phyloP scores from a whole-genome alignment of 2,888 invertebrate species.

The Erpobdella octoculata region DNA sequence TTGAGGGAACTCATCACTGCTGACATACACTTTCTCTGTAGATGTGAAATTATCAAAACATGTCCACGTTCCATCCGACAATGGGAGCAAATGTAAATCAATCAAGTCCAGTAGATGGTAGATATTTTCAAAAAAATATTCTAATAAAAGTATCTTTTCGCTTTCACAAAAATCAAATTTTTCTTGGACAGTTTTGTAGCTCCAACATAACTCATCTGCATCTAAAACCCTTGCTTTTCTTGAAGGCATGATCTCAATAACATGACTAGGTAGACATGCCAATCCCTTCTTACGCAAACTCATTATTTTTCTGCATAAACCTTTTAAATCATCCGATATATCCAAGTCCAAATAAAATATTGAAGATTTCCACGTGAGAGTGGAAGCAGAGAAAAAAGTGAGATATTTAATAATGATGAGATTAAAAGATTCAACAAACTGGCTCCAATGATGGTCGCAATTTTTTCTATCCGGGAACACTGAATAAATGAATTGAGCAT shows the following conservation, averaged over 20 bases:
- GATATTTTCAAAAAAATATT: slow-evolving; percentile 17
- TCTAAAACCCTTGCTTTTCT: slow-evolving; percentile 23
- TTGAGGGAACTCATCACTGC: slow-evolving; percentile 14
- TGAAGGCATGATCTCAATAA: slow-evolving; percentile 29
- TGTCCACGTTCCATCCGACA: slow-evolving; percentile 34
- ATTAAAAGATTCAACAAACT: slow-evolving; percentile 31
- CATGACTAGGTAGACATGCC: slow-evolving; percentile 31
- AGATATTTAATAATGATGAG: slow-evolving; percentile 4
- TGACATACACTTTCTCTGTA: slow-evolving; percentile 15
- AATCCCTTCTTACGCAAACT: slow-evolving; percentile 22
- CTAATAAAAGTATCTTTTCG: slow-evolving; percentile 8
- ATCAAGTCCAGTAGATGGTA: slow-evolving; percentile 18
- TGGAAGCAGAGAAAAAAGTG: neutral
- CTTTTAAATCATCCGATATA: neutral
- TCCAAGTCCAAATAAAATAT: neutral
- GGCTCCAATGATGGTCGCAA: slow-evolving; percentile 37
- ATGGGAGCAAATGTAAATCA: slow-evolving; percentile 35
- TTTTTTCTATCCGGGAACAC: slow-evolving; percentile 35
- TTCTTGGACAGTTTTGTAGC: slow-evolving; percentile 21
- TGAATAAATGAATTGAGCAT: slow-evolving; percentile 27
- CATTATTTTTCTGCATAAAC: slow-evolving; percentile 29
- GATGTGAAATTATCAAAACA: slow-evolving; percentile 22
- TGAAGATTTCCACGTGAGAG: neutral
- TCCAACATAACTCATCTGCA: slow-evolving; percentile 27
- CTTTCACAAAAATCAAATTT: neutral